These are phyloP conservation scores for Siniperca knerii DNA, from an alignment of 2,113 vertebrate genomes.

Conservation along the genomic window DNA sequence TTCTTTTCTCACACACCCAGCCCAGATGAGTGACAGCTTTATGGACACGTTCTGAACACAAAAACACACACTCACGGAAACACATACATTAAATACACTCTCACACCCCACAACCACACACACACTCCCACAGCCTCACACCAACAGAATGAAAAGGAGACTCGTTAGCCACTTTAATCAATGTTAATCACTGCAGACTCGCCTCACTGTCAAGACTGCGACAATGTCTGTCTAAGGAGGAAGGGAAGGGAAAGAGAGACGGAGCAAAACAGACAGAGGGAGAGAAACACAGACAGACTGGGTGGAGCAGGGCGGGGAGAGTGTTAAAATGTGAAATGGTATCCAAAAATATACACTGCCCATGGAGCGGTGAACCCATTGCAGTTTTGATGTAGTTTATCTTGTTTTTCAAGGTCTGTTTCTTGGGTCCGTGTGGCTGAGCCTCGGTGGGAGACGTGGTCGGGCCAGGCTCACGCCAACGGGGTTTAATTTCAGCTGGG, in stretches of 20 bases:
- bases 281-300: conserved; percentile 44
- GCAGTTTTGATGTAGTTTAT: conserved; percentile 76
- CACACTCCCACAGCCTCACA: conserved; percentile 6
- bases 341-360: conserved; percentile 75
- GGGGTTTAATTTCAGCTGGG: conserved; percentile 71
- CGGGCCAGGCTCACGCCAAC: conserved; percentile 29
- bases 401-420: conserved; percentile 77
- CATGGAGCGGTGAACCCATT: conserved; percentile 61
- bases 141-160: conserved; percentile 68
- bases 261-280: conserved; percentile 27
- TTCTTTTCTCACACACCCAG: conserved; percentile 47
- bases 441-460: conserved; percentile 56
- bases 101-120: neutral
- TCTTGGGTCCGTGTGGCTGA: conserved; percentile 51
- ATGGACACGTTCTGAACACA: conserved; percentile 50
- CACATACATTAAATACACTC: conserved; percentile 28
- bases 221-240: conserved; percentile 70
- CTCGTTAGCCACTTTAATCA: conserved; percentile 82
- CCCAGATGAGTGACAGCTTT: conserved; percentile 67
- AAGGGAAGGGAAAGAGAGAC: conserved; percentile 22
- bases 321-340: conserved; percentile 63
- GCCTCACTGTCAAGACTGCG: conserved; percentile 72
- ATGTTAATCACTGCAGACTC: conserved; percentile 83
- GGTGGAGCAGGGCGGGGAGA: conserved; percentile 53
- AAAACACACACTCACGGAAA: conserved; percentile 27